Evolutionary conservation across 2,888 invertebrate genomes (phyloP).

Genomic region (Noctua fimbriata): DNA sequence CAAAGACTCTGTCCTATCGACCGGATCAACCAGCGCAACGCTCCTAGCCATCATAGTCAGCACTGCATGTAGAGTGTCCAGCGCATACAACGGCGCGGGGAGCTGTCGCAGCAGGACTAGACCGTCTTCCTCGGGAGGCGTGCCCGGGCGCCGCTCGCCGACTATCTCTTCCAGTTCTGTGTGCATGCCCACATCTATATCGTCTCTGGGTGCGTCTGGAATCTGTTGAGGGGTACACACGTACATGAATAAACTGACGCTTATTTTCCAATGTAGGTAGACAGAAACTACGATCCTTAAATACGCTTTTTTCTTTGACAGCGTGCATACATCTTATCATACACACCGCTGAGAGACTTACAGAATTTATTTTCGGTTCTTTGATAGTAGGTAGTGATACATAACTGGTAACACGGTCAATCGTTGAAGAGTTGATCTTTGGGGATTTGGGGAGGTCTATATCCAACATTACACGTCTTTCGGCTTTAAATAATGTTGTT

Average conservation of each 20-base stretch:
- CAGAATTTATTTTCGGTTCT: background rate
- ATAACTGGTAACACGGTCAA: background rate
- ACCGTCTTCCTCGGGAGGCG: constrained; percentile 73
- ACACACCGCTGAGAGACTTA: background rate
- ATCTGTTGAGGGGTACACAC: constrained; percentile 66
- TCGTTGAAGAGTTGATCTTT: background rate
- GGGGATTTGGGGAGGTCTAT: background rate
- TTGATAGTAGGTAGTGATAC: background rate
- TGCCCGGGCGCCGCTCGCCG: constrained; percentile 62
- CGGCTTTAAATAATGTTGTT: background rate
- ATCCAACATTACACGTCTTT: background rate
- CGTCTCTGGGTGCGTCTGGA: constrained; percentile 74
- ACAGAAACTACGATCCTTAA: background rate
- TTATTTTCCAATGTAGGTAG: background rate
- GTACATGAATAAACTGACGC: background rate
- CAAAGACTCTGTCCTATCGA: constrained; percentile 72
- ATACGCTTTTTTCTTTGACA: background rate
- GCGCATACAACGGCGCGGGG: constrained; percentile 84
- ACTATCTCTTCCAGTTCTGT: constrained; percentile 80
- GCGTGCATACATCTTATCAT: background rate
- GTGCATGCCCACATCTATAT: constrained; percentile 74
- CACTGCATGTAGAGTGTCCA: constrained; percentile 80
- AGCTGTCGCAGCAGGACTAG: constrained; percentile 80
- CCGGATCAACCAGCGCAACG: constrained; percentile 71
- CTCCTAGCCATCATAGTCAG: constrained; percentile 81